Evolutionary conservation across 2,888 invertebrate genomes (phyloP).

Genomic region (Epirrhoe alternata): DNA sequence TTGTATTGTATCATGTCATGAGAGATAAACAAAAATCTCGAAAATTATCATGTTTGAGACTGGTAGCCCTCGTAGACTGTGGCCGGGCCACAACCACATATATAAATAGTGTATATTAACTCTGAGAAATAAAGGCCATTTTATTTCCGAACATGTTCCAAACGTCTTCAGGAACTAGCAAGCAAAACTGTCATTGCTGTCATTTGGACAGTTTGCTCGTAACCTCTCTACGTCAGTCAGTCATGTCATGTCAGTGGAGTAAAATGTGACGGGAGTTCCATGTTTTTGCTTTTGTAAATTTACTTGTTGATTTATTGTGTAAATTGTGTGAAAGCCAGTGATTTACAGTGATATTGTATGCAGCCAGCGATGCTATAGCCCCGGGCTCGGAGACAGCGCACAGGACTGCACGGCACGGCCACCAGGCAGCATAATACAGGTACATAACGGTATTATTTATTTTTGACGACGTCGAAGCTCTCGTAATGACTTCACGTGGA

Average conservation of each 20-base stretch:
- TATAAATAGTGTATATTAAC: no score
- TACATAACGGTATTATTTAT: slow-evolving; percentile 77
- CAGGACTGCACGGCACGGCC: slow-evolving; percentile 54
- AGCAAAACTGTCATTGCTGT: no score
- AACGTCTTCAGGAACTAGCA: no score
- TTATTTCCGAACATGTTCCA: no score
- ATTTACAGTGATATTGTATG: slow-evolving; percentile 54
- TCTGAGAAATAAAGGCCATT: no score
- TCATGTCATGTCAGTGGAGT: slow-evolving; percentile 69
- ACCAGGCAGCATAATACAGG: slow-evolving; percentile 68
- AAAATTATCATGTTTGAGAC: no score
- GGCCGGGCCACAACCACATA: no score
- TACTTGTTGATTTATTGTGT: slow-evolving; percentile 80
- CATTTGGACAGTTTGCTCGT: no score
- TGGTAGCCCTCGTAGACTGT: no score
- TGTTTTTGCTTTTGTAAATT: slow-evolving; percentile 70
- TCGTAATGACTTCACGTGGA: slow-evolving; percentile 53
- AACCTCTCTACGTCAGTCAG: neutral
- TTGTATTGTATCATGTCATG: no score
- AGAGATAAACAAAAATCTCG: no score
- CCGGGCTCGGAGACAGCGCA: slow-evolving; percentile 51
- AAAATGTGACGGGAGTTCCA: slow-evolving; percentile 74
- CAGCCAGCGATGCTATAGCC: slow-evolving; percentile 68
- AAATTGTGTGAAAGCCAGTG: slow-evolving; percentile 66
- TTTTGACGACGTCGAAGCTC: slow-evolving; percentile 77